Conservation (phyloP, 2,797 vertebrate species). For the Yasuhikotakia modesta region DNA sequence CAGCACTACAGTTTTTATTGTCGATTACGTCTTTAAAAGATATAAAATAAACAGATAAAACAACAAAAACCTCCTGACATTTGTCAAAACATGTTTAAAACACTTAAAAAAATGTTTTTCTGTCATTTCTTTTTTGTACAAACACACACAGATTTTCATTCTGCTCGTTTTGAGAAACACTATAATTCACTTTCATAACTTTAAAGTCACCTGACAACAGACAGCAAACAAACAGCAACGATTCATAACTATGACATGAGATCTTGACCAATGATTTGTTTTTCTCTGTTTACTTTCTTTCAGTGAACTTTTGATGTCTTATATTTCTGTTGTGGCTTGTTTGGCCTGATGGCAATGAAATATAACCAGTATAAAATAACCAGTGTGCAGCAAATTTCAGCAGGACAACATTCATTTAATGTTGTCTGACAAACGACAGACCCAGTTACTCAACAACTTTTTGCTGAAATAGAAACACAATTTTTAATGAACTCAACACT, state of each 20-base stretch:
- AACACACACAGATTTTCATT: constrained; percentile 52
- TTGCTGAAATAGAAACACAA: neutral
- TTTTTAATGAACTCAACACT: neutral
- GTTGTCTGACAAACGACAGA: too few species aligned
- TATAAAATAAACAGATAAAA: too few species aligned
- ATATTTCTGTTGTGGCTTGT: neutral
- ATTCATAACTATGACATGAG: constrained; percentile 42
- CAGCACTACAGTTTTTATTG: neutral
- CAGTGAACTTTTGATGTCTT: constrained; percentile 3
- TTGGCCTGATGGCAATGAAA: constrained; percentile 19
- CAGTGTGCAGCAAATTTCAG: constrained; percentile 31
- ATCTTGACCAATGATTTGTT: too few species aligned
- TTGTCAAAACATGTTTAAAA: constrained; percentile 56
- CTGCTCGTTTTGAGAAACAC: constrained; percentile 57
- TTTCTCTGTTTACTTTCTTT: too few species aligned
- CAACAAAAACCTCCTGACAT: too few species aligned
- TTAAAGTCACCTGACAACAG: constrained; percentile 50
- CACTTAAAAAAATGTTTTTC: constrained; percentile 54
- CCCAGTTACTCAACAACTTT: neutral
- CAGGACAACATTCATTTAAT: too few species aligned
- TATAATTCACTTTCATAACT: constrained; percentile 55
- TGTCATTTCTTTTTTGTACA: constrained; percentile 43
- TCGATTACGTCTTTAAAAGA: neutral
- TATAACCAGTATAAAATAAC: constrained; percentile 31
- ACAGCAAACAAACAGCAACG: constrained; percentile 52